phyloP scores from a whole-genome alignment of 2,888 invertebrate species.

The Drosophila ustulata region DNA sequence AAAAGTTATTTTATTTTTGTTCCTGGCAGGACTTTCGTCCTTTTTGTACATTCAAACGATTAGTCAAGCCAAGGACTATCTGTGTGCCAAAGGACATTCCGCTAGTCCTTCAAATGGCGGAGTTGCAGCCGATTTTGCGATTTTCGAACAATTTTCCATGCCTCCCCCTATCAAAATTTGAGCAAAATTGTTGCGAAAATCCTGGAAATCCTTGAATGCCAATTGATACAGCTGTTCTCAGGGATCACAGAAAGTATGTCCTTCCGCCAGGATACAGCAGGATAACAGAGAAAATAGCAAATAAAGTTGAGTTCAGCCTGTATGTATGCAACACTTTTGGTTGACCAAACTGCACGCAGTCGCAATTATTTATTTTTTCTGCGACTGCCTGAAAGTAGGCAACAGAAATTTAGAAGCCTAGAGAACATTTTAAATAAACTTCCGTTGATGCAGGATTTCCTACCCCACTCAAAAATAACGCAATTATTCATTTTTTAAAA shows the following conservation, averaged over 20 bases:
- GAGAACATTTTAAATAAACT: neutral
- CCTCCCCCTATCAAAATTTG: neutral
- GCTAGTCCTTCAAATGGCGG: neutral
- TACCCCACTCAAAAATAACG: neutral
- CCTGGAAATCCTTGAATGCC: neutral
- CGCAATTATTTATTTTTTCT: neutral
- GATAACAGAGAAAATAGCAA: neutral
- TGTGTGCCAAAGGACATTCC: neutral
- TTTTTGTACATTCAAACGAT: neutral
- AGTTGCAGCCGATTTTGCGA: neutral
- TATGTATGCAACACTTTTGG: slow-evolving; percentile 7
- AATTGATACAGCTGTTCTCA: slow-evolving; percentile 5
- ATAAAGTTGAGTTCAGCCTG: neutral
- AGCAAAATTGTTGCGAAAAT: neutral
- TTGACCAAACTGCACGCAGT: neutral
- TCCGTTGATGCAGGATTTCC: neutral
- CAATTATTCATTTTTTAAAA: slow-evolving; percentile 2
- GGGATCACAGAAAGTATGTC: neutral
- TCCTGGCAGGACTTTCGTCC: slow-evolving; percentile 5
- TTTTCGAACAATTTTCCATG: neutral
- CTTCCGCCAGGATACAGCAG: neutral
- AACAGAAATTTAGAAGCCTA: neutral
- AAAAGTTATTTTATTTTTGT: neutral
- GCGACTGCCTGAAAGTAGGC: slow-evolving; percentile 21
- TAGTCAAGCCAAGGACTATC: neutral